A percentile compares a stretch with the other conserved stretches of the same genome.
Conservation (phyloP, 2,888 invertebrate species). For the Platycheirus albimanus region DNA sequence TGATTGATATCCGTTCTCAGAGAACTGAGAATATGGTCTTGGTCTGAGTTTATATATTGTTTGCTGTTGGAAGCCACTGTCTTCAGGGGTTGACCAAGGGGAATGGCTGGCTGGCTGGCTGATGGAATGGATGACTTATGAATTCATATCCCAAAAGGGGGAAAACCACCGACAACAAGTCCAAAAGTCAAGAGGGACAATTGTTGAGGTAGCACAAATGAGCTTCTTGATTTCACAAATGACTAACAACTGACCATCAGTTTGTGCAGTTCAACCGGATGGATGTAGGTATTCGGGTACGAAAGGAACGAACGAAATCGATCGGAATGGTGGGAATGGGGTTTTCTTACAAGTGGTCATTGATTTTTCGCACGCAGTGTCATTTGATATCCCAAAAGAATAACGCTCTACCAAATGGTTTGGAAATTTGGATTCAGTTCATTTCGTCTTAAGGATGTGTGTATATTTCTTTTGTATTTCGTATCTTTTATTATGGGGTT, state of each 20-base stretch:
- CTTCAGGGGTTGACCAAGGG: slow-evolving; percentile 19
- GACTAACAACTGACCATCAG: slow-evolving; percentile 59
- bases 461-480: not conserved
- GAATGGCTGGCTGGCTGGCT: no score
- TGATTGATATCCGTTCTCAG: slow-evolving; percentile 70
- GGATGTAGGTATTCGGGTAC: no score
- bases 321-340: slow-evolving; percentile 67
- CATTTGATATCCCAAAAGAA: slow-evolving; percentile 35
- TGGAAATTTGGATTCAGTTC: slow-evolving; percentile 67
- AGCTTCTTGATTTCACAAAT: slow-evolving; percentile 74
- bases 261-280: slow-evolving; percentile 56
- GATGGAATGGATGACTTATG: slow-evolving; percentile 52
- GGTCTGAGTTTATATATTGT: slow-evolving; percentile 2
- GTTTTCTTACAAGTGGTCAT: slow-evolving; percentile 66
- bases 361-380: slow-evolving; percentile 72
- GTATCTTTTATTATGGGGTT: not conserved
- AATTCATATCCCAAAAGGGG: slow-evolving; percentile 67
- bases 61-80: slow-evolving; percentile 39
- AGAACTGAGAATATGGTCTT: slow-evolving; percentile 29
- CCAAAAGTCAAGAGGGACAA: slow-evolving; percentile 68
- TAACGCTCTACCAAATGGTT: slow-evolving; percentile 59
- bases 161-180: slow-evolving; percentile 67
- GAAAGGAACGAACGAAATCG: slow-evolving; percentile 66
- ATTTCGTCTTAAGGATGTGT: no score
- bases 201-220: slow-evolving; percentile 72